Base-by-base conservation (phyloP, 2,888 invertebrate species). In the Phymatocera aterrima region DNA sequence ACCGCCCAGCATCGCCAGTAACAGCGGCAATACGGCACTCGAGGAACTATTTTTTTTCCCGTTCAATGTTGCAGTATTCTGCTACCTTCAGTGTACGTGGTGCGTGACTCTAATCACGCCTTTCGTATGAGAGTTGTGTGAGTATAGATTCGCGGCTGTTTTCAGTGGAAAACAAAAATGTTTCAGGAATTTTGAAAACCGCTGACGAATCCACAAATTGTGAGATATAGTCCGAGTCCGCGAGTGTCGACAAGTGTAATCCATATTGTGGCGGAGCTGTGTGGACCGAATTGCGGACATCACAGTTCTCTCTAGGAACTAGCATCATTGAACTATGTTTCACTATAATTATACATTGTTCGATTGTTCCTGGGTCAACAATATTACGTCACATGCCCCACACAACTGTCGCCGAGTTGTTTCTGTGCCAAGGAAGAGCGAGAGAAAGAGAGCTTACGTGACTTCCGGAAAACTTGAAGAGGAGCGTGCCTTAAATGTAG, bases 371-470 rank as follows among this genome's bases (percentile, higher is more conserved):
- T 24, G 57, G 28, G 15, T 57, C 24, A 57, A n/a, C n/a, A n/a
- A 57, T 57, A 10, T 57, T 28, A 57, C 57, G 57, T 57, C 57
- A 57, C 28, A 57, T 57, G 28, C 28, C 28, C 12, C n/a, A n/a
- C n/a, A 15, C 57, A 57, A 57, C 57, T 57, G 28, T 28, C 57
- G 28, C 28, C 57, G 24, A 28, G 4, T 8, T 8, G 28, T 28
- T 28, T 28, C 57, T 24, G 57, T 57, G 57, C 57, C 57, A 57
- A 57, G 28, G 15, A n/a, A n/a, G n/a, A n/a, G n/a, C n/a, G n/a
- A n/a, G n/a, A n/a, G n/a, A n/a, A n/a, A n/a, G n/a, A 28, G 24
- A 28, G 57, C 57, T 57, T 57, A 57, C 57, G 57, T 57, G 57
- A 57, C 57, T 57, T 28, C 15, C 28, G 57, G 2, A 21, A 51